These are phyloP conservation scores for Barypeithes pellucidus DNA, from an alignment of 2,888 invertebrate species.

Conservation along the genomic window DNA sequence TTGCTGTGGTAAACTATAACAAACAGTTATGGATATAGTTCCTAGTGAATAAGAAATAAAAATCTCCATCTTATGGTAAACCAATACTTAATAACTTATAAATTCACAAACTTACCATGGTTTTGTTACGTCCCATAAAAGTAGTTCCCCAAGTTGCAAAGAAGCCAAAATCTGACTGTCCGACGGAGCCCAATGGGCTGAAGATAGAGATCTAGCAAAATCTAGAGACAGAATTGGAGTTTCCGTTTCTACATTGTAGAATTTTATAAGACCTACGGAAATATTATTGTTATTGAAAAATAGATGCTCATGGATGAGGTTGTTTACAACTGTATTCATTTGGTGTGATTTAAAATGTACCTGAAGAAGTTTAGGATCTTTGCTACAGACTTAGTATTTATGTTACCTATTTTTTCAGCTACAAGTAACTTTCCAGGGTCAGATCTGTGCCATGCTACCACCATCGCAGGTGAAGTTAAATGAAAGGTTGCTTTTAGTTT, in stretches of 20 bases:
- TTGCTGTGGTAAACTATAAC: slow-evolving; percentile 75
- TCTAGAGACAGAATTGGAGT: slow-evolving; percentile 79
- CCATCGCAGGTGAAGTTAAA: slow-evolving; percentile 78
- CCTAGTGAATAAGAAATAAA: too few relatives aligned
- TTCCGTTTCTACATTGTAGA: slow-evolving; percentile 81
- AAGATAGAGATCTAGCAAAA: slow-evolving; percentile 76
- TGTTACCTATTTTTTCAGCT: slow-evolving; percentile 76
- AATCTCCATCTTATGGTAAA: too few relatives aligned
- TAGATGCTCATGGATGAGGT: too few relatives aligned
- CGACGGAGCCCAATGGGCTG: slow-evolving; percentile 81
- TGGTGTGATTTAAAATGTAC: too few relatives aligned
- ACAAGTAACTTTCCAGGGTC: slow-evolving; percentile 82
- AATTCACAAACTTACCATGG: slow-evolving; percentile 76
- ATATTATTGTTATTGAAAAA: too few relatives aligned
- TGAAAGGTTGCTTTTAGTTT: slow-evolving; percentile 75
- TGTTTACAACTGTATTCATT: too few relatives aligned
- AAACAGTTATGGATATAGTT: slow-evolving; percentile 16
- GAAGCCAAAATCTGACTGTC: slow-evolving; percentile 78
- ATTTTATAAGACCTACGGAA: slow-evolving; percentile 76
- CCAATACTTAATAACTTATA: too few relatives aligned
- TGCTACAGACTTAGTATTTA: too few relatives aligned
- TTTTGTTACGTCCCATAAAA: slow-evolving; percentile 80
- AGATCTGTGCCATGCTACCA: slow-evolving; percentile 80
- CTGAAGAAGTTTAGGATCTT: too few relatives aligned
- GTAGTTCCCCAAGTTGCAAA: slow-evolving; percentile 78